Percentiles rank a stretch among this genome's conserved stretches.
phyloP scores from a whole-genome alignment of 1,140 invertebrate species.

The Heliconius congener region DNA sequence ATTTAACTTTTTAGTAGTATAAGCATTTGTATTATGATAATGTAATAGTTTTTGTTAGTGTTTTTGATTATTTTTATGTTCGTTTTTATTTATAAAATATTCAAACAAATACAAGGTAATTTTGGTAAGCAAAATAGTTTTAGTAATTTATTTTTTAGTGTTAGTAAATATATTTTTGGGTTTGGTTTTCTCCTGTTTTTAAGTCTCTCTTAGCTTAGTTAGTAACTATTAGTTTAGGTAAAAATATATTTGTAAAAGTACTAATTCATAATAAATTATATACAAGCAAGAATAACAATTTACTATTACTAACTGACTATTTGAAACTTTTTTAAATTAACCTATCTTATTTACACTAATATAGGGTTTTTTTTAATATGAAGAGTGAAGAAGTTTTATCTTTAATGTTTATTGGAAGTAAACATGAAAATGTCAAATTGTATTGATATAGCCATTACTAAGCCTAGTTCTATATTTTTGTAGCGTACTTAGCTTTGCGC shows the following conservation, averaged over 20 bases:
- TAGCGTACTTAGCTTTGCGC: no score
- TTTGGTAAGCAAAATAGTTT: neutral
- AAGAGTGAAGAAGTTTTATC: neutral
- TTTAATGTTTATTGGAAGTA: conserved; percentile 21
- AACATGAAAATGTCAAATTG: conserved; percentile 33
- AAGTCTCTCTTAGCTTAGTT: no score
- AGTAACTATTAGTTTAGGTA: no score
- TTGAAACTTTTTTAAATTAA: no score
- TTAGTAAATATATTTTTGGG: no score
- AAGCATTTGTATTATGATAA: neutral
- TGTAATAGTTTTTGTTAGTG: conserved; percentile 15
- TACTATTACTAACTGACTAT: no score
- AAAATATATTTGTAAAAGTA: no score
- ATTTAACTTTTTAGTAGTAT: neutral
- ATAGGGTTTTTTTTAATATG: neutral
- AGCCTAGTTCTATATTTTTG: neutral
- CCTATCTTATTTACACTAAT: neutral
- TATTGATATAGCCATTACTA: conserved; percentile 27
- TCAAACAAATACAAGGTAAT: neutral
- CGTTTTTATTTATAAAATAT: conserved; percentile 4
- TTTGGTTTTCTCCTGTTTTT: no score
- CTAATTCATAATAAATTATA: no score
- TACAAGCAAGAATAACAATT: no score
- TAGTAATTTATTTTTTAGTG: neutral
- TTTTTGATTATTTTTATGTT: conserved; percentile 15